A percentile compares a stretch with the other conserved stretches of the same genome.
Conservation (phyloP, 2,113 vertebrate species). For the Oryzias curvinotus region DNA sequence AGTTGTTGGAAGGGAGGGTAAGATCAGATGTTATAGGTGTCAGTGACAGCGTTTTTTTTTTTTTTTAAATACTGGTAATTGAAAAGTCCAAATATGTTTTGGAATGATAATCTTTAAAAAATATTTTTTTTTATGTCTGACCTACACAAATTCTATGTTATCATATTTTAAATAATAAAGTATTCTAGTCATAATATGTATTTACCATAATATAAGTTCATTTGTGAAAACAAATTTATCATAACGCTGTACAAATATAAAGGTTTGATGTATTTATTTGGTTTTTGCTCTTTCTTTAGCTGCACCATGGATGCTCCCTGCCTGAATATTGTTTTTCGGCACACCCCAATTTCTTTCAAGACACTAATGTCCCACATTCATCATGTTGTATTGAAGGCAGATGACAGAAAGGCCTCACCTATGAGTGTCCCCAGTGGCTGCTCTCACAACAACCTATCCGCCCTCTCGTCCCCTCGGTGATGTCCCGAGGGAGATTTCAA, state of each 20-base stretch:
- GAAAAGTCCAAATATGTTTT: not conserved
- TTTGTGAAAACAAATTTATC: no score
- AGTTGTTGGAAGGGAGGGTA: conserved; percentile 22
- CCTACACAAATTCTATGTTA: no score
- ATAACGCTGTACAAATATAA: no score
- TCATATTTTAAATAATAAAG: no score
- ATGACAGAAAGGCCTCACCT: conserved; percentile 67
- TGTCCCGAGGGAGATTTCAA: conserved; percentile 73
- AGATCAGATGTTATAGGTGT: not conserved
- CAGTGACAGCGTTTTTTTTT: conserved; percentile 1
- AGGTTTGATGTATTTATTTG: conserved; percentile 46
- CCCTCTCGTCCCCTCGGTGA: conserved; percentile 36
- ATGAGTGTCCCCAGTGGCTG: conserved; percentile 31
- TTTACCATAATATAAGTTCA: no score
- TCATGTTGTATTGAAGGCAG: conserved; percentile 69
- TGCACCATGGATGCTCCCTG: no score
- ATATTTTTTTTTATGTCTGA: no score
- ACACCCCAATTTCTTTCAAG: conserved; percentile 55
- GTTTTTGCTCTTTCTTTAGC: conserved; percentile 29
- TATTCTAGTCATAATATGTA: no score
- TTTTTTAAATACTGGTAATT: not conserved
- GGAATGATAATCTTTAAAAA: no score
- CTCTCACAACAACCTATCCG: conserved; percentile 44
- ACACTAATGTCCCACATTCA: conserved; percentile 65
- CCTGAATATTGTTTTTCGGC: not conserved